phyloP scores from a whole-genome alignment of 2,113 vertebrate genomes.

The Pedetes capensis region DNA sequence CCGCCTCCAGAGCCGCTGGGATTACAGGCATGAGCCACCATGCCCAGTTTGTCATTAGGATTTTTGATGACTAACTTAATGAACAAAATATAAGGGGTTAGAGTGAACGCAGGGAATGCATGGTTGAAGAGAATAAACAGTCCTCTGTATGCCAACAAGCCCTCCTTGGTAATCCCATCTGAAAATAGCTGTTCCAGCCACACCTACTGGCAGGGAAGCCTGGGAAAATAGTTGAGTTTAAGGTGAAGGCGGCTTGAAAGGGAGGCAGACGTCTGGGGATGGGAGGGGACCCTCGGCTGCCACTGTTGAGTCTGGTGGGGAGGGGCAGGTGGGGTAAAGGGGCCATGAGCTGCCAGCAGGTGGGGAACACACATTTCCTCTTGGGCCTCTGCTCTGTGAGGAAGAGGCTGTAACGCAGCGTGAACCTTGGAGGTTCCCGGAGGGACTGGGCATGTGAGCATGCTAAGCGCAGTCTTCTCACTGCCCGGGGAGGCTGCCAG shows the following conservation, averaged over 20 bases:
- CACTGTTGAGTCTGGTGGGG: background rate
- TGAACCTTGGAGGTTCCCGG: background rate
- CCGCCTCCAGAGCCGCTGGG: too few relatives aligned
- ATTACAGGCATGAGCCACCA: too few relatives aligned
- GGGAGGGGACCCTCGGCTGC: background rate
- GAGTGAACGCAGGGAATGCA: background rate
- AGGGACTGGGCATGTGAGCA: too few relatives aligned
- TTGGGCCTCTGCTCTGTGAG: background rate
- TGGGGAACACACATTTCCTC: background rate
- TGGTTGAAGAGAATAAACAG: background rate
- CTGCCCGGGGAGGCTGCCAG: too few relatives aligned
- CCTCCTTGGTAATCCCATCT: background rate
- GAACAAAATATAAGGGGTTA: background rate
- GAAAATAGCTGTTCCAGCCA: background rate
- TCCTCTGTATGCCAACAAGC: background rate
- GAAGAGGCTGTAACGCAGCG: background rate
- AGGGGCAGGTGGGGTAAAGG: background rate
- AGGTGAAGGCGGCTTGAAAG: conserved; percentile 17
- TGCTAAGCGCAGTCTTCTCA: too few relatives aligned
- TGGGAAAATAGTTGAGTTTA: background rate
- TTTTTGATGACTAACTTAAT: background rate
- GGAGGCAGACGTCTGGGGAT: background rate
- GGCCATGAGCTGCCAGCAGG: background rate
- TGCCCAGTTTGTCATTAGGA: background rate
- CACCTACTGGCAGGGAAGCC: background rate